A percentile compares a stretch with the other conserved stretches of the same genome.
These are phyloP conservation scores for Pomatorhinus ruficollis DNA, from an alignment of 2,113 vertebrate species.

Conservation along the genomic window DNA sequence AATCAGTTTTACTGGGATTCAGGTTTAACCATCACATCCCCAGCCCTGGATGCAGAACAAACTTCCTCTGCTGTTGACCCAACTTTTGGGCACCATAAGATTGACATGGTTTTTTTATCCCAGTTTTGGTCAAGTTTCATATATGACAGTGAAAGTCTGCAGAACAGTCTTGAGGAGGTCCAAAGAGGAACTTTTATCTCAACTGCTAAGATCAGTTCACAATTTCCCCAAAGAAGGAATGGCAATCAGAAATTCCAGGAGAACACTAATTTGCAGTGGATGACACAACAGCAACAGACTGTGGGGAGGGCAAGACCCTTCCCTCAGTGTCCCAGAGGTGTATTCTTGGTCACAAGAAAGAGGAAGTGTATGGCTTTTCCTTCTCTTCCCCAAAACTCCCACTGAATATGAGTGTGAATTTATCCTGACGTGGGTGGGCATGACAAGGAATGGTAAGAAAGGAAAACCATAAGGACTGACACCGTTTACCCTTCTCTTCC, in stretches of 20 bases:
- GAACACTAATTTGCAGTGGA: background rate
- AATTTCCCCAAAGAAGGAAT: background rate
- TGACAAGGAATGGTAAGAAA: background rate
- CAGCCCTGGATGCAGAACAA: background rate
- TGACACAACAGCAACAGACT: background rate
- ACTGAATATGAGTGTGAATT: background rate
- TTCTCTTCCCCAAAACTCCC: background rate
- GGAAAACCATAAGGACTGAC: background rate
- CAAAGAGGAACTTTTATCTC: background rate
- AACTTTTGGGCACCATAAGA: background rate
- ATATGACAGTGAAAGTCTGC: background rate
- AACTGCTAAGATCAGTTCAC: background rate
- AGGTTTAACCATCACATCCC: background rate
- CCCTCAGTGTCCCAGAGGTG: background rate
- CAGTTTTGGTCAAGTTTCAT: background rate
- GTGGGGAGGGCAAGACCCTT: background rate
- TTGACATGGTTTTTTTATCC: background rate
- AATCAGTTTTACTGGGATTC: background rate
- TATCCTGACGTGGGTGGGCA: rapidly evolving
- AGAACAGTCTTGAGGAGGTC: background rate
- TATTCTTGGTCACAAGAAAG: background rate
- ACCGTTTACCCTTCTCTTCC: background rate
- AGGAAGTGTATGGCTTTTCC: background rate
- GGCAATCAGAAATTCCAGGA: background rate
- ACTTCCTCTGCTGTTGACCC: background rate